phyloP scores from a whole-genome alignment of 1,140 invertebrate genomes.

The Harpegnathos saltator region DNA sequence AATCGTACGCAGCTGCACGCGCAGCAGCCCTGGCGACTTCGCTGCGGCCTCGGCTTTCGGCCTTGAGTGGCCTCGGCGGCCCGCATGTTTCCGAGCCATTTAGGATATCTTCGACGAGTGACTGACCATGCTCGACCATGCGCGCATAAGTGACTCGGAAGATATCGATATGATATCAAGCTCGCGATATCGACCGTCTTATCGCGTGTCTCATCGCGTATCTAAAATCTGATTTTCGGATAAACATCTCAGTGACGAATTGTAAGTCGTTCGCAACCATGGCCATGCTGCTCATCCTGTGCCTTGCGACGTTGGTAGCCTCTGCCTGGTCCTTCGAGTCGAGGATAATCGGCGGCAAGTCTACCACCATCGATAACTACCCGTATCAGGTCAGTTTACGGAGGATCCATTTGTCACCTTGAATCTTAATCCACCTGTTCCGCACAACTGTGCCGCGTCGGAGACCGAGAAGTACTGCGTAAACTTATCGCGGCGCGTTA shows the following conservation, averaged over 20 bases:
- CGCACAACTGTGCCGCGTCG: no score
- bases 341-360: conserved; percentile 57
- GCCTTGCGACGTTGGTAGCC: neutral
- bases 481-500: no score
- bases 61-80: neutral
- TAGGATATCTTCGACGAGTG: neutral
- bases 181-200: conserved; percentile 34
- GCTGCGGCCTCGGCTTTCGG: neutral
- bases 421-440: no score
- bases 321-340: neutral
- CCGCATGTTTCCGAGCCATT: neutral
- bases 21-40: neutral
- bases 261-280: neutral
- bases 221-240: neutral
- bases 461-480: no score
- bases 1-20: conserved; percentile 1
- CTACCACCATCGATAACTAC: conserved; percentile 46
- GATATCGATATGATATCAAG: conserved; percentile 30
- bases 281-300: conserved; percentile 53
- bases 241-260: conserved; percentile 29
- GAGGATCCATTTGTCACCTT: no score
- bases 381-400: conserved; percentile 68
- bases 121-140: conserved; percentile 17
- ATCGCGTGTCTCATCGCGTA: conserved; percentile 30
- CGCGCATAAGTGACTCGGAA: neutral